A percentile compares a stretch with the other conserved stretches of the same genome.
phyloP scores from a whole-genome alignment of 2,113 vertebrate species.

The Daubentonia madagascariensis region DNA sequence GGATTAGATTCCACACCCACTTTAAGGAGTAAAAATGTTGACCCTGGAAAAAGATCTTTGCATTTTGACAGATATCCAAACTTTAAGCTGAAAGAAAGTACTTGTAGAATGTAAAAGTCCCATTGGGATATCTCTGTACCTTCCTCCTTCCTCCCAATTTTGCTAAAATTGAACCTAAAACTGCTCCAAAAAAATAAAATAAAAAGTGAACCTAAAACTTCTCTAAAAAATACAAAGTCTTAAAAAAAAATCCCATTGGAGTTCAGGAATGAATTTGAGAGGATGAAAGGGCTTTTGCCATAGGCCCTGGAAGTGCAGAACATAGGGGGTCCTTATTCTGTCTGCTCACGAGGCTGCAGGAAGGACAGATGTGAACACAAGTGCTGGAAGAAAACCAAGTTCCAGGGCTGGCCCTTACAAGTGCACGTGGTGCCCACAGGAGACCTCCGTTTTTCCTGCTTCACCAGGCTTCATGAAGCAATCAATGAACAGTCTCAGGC shows the following conservation, averaged over 20 bases:
- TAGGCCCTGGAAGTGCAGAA: neutral
- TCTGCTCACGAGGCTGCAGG: neutral
- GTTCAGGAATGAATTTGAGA: neutral
- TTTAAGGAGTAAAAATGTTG: neutral
- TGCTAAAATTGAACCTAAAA: neutral
- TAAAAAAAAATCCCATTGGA: neutral
- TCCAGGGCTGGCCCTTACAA: neutral
- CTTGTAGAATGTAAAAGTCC: neutral
- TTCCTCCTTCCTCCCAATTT: neutral
- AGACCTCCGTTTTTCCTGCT: neutral
- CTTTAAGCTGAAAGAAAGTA: neutral
- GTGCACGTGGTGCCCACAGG: neutral
- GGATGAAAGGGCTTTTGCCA: neutral
- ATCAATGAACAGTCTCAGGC: neutral
- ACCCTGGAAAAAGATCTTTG: neutral
- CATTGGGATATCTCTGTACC: neutral
- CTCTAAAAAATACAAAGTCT: neutral
- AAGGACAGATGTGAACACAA: neutral
- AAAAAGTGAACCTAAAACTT: neutral
- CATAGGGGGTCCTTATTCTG: neutral
- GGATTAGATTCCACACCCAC: neutral
- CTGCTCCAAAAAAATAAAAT: neutral
- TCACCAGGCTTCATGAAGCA: neutral
- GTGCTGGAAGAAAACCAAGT: neutral
- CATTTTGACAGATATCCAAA: slow-evolving; percentile 13